A percentile compares a stretch with the other conserved stretches of the same genome.
Evolutionary conservation across 1,140 invertebrate species (phyloP).

Genomic region (Pomphorhynchus laevis): DNA sequence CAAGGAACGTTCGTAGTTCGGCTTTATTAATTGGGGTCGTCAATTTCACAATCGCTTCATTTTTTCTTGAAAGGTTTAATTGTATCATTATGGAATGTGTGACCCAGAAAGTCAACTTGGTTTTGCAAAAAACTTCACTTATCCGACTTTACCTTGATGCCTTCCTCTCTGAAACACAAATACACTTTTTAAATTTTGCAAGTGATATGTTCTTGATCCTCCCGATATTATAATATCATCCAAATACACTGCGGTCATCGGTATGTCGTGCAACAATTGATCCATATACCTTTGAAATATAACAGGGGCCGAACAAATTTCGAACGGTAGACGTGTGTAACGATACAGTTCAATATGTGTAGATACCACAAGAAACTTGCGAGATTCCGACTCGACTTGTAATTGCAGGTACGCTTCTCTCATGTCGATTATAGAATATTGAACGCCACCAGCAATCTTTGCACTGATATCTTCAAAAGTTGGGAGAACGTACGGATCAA

Average conservation of each 20-base stretch:
- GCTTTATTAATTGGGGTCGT: background rate
- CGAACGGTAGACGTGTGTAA: background rate
- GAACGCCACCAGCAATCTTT: background rate
- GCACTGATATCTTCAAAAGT: background rate
- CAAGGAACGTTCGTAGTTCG: background rate
- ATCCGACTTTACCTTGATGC: background rate
- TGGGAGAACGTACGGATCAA: background rate
- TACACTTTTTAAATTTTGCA: background rate
- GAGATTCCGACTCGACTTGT: background rate
- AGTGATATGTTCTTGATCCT: background rate
- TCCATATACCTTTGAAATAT: background rate
- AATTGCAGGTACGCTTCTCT: background rate
- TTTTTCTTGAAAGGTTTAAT: background rate
- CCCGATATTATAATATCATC: background rate
- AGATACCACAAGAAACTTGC: background rate
- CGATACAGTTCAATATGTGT: background rate
- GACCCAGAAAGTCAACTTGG: background rate
- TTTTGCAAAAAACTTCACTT: background rate
- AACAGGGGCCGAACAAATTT: background rate
- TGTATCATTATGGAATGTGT: background rate
- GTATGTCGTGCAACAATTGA: background rate
- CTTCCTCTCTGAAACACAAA: background rate
- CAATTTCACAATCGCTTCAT: background rate
- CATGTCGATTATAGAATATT: background rate
- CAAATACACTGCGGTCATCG: background rate